phyloP scores from a whole-genome alignment of 1,140 invertebrate genomes.

The Diploscapter pachys region DNA sequence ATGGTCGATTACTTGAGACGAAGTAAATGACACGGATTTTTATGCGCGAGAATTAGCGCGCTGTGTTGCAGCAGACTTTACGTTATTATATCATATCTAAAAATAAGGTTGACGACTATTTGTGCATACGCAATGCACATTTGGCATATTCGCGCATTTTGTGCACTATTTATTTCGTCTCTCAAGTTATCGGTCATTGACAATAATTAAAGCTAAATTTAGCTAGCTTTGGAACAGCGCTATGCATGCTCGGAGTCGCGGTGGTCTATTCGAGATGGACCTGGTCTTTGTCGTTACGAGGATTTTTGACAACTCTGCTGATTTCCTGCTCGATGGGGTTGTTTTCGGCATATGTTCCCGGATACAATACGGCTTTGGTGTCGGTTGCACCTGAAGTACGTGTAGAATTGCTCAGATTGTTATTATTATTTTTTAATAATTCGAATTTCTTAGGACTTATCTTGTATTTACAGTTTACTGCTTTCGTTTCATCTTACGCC shows the following conservation, averaged over 20 bases:
- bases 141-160: too few species aligned
- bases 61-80: too few species aligned
- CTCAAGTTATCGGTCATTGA: too few species aligned
- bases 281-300: too few species aligned
- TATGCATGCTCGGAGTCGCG: constrained; percentile 19
- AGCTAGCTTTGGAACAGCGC: constrained; percentile 24
- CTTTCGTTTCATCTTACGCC: constrained; percentile 27
- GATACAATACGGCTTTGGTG: constrained; percentile 37
- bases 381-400: constrained; percentile 25
- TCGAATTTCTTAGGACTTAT: neutral
- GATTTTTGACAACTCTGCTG: too few species aligned
- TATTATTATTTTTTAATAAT: neutral
- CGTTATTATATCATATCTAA: too few species aligned
- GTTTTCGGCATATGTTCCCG: constrained; percentile 35
- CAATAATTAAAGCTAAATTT: neutral
- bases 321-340: constrained; percentile 20
- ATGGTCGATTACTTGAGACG: too few species aligned
- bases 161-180: too few species aligned
- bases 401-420: neutral
- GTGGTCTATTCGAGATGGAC: constrained; percentile 4
- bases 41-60: too few species aligned
- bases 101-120: too few species aligned
- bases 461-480: constrained; percentile 25
- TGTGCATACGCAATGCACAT: too few species aligned
- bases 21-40: too few species aligned